Evolutionary conservation across 2,113 vertebrate species (phyloP).

Genomic region (Morphnarchus princeps): DNA sequence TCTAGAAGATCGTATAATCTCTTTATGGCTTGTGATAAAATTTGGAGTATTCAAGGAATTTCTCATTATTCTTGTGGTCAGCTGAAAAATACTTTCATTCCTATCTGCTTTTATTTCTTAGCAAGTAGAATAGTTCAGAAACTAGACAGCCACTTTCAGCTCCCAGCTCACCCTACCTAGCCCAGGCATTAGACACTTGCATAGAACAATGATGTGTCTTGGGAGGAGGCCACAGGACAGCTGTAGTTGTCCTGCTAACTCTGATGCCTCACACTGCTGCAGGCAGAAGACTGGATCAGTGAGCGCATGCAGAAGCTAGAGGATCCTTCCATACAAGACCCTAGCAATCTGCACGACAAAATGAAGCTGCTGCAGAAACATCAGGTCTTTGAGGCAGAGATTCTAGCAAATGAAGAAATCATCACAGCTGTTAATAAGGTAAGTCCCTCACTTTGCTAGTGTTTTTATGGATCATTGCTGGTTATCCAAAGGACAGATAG

Average conservation of each 20-base stretch:
- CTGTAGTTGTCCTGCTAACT: not conserved
- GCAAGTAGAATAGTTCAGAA: not conserved
- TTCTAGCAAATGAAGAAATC: conserved; percentile 79
- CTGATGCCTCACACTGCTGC: not conserved
- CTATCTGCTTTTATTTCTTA: not conserved
- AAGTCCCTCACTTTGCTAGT: not conserved
- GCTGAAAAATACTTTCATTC: not conserved
- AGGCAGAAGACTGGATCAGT: conserved; percentile 86
- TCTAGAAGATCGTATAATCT: not conserved
- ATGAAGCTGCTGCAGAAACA: conserved; percentile 85
- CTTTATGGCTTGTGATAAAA: not conserved
- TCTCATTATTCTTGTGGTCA: not conserved
- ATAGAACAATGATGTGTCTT: rapidly evolving
- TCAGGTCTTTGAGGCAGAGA: conserved; percentile 88
- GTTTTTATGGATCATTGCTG: not conserved
- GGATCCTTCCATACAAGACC: conserved; percentile 74
- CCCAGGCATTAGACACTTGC: not conserved
- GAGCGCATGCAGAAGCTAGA: conserved; percentile 81
- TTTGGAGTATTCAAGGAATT: not conserved
- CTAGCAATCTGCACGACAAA: conserved; percentile 76
- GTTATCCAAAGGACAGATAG: not conserved
- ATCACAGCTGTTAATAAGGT: conserved; percentile 78
- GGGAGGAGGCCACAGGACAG: not conserved
- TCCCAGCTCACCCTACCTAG: not conserved
- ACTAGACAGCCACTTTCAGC: not conserved